These are phyloP conservation scores for Mastacembelus armatus DNA, from an alignment of 2,797 vertebrate species.

Conservation along the genomic window DNA sequence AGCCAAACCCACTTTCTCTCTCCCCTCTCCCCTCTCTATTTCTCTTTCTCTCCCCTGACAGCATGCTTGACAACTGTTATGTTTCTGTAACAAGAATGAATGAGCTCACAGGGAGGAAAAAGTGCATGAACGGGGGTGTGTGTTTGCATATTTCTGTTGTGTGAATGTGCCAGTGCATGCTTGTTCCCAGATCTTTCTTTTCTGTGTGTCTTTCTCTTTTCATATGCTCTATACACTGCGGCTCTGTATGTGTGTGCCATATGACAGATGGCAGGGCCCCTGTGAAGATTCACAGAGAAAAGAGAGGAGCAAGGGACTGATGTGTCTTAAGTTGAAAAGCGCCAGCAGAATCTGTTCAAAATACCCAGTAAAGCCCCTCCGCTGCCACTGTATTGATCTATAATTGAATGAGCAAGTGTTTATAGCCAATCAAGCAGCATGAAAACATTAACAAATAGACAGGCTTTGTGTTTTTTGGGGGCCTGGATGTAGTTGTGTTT, in stretches of 20 bases:
- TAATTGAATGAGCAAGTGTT: conserved; percentile 75
- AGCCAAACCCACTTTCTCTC: conserved; percentile 37
- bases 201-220: conserved; percentile 16
- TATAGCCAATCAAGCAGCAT: conserved; percentile 66
- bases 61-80: conserved; percentile 62
- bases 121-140: neutral
- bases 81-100: conserved; percentile 68
- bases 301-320: conserved; percentile 57
- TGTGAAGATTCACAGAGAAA: conserved; percentile 54
- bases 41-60: conserved; percentile 36
- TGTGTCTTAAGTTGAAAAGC: conserved; percentile 70
- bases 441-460: conserved; percentile 63
- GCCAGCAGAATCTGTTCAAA: conserved; percentile 65
- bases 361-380: conserved; percentile 51
- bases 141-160: conserved; percentile 15
- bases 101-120: conserved; percentile 49
- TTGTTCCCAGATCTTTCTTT: conserved; percentile 19
- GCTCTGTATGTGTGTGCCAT: conserved; percentile 21
- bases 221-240: conserved; percentile 27
- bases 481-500: conserved; percentile 40
- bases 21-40: conserved; percentile 21
- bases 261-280: conserved; percentile 72
- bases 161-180: conserved; percentile 12
- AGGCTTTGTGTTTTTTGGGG: conserved; percentile 51
- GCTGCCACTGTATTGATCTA: conserved; percentile 68